Conservation (phyloP, 30 jellyfish, hydroid and myxozoan genomes). For the Cassiopea andromeda region DNA sequence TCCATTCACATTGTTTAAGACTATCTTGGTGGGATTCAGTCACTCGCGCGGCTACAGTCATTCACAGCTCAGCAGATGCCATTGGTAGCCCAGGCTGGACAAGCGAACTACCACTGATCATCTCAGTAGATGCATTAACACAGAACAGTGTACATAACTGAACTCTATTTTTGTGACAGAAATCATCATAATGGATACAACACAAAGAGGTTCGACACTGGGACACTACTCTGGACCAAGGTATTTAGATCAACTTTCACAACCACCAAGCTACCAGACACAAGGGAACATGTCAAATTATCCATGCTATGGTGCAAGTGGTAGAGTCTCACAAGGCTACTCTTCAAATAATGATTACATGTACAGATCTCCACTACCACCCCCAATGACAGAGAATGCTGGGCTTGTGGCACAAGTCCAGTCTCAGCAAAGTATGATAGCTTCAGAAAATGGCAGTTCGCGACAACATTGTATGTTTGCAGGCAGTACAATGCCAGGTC, state of each 20-base stretch:
- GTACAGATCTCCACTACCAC: slow-evolving; percentile 75
- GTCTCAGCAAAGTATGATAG: slow-evolving; percentile 76
- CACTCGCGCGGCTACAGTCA: slow-evolving; percentile 51
- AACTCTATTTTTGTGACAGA: not conserved
- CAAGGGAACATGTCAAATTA: slow-evolving; percentile 65
- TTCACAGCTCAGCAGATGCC: slow-evolving; percentile 69
- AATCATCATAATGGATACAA: slow-evolving; percentile 76
- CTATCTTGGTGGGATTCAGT: slow-evolving; percentile 66
- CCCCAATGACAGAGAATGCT: slow-evolving; percentile 79
- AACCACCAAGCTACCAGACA: slow-evolving; percentile 74
- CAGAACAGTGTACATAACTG: not conserved
- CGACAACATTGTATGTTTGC: slow-evolving; percentile 98
- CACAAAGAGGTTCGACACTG: slow-evolving; percentile 91
- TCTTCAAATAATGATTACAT: slow-evolving; percentile 63
- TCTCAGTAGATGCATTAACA: slow-evolving; percentile 58
- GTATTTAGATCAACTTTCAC: slow-evolving; percentile 78
- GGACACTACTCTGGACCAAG: slow-evolving; percentile 94
- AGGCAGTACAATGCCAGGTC: slow-evolving; percentile 71
- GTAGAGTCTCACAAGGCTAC: slow-evolving; percentile 60
- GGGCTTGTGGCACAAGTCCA: slow-evolving; percentile 74
- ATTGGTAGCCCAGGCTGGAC: slow-evolving; percentile 38
- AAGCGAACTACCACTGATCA: slow-evolving; percentile 61
- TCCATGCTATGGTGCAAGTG: slow-evolving; percentile 78
- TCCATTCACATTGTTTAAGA: slow-evolving; percentile 61
- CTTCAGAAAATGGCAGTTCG: slow-evolving; percentile 86